phyloP scores from a whole-genome alignment of 2,113 vertebrate species.

The Ctenodactylus gundi region DNA sequence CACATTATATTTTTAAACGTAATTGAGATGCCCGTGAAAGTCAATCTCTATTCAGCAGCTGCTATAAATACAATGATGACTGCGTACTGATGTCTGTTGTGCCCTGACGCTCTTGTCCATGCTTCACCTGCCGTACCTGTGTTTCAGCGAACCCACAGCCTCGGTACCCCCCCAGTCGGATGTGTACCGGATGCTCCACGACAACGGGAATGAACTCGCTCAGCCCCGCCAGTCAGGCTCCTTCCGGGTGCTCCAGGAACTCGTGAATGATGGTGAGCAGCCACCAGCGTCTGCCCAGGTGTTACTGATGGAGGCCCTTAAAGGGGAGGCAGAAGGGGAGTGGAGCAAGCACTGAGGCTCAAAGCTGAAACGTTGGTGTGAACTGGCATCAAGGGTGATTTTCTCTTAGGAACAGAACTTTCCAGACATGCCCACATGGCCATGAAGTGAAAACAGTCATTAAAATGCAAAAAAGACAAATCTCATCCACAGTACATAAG shows the following conservation, averaged over 20 bases:
- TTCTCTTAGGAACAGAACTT: neutral
- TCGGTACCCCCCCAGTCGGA: slow-evolving; percentile 92
- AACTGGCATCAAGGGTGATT: neutral
- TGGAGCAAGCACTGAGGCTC: neutral
- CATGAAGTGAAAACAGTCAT: neutral
- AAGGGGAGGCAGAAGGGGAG: neutral
- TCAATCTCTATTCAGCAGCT: neutral
- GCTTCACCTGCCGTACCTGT: neutral
- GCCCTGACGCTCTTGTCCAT: accelerated
- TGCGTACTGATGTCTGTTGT: too few relatives aligned
- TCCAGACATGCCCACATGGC: neutral
- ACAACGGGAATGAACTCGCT: slow-evolving; percentile 86
- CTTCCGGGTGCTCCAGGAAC: slow-evolving; percentile 95
- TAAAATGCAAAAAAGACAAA: neutral
- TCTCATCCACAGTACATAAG: neutral
- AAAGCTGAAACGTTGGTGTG: neutral
- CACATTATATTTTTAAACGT: neutral
- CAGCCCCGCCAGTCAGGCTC: slow-evolving; percentile 96
- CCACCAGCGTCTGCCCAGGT: neutral
- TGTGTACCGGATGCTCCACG: slow-evolving; percentile 95
- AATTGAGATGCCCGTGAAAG: neutral
- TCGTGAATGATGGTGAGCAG: slow-evolving; percentile 92
- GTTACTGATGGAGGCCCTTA: neutral
- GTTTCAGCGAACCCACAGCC: slow-evolving; percentile 86
- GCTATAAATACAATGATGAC: neutral